These are phyloP conservation scores for Anabacerthia variegaticeps DNA, from an alignment of 2,797 vertebrate genomes.

Conservation along the genomic window DNA sequence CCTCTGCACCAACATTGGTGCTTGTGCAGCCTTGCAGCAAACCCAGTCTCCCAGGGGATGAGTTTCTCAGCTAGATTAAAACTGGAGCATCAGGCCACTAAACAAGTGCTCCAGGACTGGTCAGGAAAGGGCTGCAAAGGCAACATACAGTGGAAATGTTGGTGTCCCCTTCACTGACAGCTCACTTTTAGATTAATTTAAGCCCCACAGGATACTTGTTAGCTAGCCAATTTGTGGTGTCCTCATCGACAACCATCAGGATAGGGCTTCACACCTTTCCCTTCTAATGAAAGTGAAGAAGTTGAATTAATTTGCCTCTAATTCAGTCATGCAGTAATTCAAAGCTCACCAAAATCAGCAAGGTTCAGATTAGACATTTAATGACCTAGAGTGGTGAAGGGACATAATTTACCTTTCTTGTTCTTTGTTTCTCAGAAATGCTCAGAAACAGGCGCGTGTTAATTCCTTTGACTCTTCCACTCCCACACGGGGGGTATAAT, in stretches of 20 bases:
- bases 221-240: not conserved
- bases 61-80: not conserved
- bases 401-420: not conserved
- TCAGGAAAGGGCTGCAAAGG: not conserved
- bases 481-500: not conserved
- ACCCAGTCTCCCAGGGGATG: not conserved
- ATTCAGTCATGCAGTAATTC: not conserved
- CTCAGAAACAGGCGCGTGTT: not conserved
- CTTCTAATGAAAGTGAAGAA: not conserved
- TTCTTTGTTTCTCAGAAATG: slow-evolving; percentile 18
- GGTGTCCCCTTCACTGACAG: not conserved
- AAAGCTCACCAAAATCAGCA: not conserved
- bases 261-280: not conserved
- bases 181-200: not conserved
- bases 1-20: not conserved
- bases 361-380: not conserved
- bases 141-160: not conserved
- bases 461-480: not conserved
- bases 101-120: not conserved
- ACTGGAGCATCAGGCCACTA: not conserved
- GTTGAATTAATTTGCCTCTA: not conserved
- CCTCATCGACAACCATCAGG: not conserved
- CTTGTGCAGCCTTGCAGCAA: not conserved
- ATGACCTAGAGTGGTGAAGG: not conserved
- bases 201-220: not conserved